Conservation (phyloP, 1,140 invertebrate species). For the Drosophila virilis region DNA sequence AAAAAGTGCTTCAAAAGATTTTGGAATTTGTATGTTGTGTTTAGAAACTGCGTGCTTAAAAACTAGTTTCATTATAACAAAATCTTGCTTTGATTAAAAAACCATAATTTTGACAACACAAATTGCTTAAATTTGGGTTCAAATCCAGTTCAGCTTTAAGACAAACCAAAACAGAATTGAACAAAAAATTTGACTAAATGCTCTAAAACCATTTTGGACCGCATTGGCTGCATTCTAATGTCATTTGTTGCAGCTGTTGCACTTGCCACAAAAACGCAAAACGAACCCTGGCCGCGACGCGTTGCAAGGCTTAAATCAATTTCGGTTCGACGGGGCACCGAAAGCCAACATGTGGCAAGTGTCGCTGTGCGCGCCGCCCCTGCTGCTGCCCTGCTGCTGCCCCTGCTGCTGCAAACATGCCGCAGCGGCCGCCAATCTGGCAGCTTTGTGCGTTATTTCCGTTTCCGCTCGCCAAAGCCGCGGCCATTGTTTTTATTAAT, state of each 20-base stretch:
- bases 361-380: conserved; percentile 6
- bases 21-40: too few relatives aligned
- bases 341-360: conserved; percentile 54
- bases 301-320: conserved; percentile 48
- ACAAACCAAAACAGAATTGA: conserved; percentile 4
- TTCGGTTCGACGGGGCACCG: conserved; percentile 18
- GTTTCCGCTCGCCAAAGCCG: conserved; percentile 33
- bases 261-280: conserved; percentile 45
- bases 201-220: conserved; percentile 33
- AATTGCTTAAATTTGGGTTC: background rate
- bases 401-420: conserved; percentile 29
- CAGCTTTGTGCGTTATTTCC: conserved; percentile 48
- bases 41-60: too few relatives aligned
- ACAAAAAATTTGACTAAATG: conserved; percentile 31
- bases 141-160: background rate
- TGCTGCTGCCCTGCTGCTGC: conserved; percentile 3
- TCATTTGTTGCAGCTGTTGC: conserved; percentile 71
- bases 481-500: conserved; percentile 40
- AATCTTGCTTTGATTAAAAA: background rate
- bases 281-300: conserved; percentile 32
- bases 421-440: conserved; percentile 32
- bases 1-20: too few relatives aligned
- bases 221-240: conserved; percentile 61
- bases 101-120: background rate
- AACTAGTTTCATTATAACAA: too few relatives aligned